These are phyloP conservation scores for Mormyrus iriodes DNA, from an alignment of 2,113 vertebrate species.

Conservation along the genomic window DNA sequence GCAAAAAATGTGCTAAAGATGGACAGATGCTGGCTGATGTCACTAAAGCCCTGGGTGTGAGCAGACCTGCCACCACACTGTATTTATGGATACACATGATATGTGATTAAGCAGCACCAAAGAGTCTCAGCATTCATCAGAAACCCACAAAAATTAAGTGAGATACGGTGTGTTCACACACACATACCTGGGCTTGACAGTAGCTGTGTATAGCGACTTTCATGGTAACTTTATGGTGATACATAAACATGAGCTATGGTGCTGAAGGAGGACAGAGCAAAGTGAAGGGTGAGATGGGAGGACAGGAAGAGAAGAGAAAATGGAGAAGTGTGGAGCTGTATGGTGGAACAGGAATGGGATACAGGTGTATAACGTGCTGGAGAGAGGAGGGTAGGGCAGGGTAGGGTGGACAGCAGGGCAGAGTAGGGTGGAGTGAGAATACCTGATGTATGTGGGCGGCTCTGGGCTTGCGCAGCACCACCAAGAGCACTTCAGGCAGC, in stretches of 20 bases:
- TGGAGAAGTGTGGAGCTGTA: background rate
- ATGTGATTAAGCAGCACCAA: background rate
- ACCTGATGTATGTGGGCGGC: slow-evolving; percentile 56
- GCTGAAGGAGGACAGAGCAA: background rate
- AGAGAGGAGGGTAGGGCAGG: too few species aligned
- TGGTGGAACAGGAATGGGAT: background rate
- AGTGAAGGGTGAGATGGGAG: background rate
- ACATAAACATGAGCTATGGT: background rate
- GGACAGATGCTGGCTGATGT: too few species aligned
- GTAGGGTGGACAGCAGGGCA: background rate
- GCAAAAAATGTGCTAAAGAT: background rate
- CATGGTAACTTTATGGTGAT: background rate
- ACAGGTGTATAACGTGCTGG: background rate
- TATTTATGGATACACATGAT: background rate
- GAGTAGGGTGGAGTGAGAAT: background rate
- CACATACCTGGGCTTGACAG: background rate
- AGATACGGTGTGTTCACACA: background rate
- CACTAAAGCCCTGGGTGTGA: background rate
- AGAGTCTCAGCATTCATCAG: background rate
- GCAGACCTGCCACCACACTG: background rate
- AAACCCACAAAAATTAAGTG: background rate
- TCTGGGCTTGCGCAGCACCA: slow-evolving; percentile 53
- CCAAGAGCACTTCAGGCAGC: slow-evolving; percentile 83
- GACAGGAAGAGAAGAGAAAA: background rate
- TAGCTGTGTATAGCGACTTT: background rate